Conservation (phyloP, 2,113 vertebrate genomes). For the Psilopogon haemacephalus region DNA sequence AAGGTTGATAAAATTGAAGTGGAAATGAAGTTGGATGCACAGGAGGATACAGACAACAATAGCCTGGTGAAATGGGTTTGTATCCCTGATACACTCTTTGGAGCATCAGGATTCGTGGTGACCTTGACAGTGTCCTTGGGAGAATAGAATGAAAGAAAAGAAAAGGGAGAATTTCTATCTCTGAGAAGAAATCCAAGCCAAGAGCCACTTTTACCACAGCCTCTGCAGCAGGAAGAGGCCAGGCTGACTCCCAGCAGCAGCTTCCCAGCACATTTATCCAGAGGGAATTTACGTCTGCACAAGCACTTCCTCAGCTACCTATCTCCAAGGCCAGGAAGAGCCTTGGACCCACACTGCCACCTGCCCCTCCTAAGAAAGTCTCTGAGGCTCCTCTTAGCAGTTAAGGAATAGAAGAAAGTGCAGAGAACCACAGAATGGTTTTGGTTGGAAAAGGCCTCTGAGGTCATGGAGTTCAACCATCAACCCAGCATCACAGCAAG, state of each 20-base stretch:
- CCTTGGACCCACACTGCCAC: not conserved
- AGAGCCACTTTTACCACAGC: not conserved
- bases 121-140: constrained; percentile 89
- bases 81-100: constrained; percentile 77
- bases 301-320: not conserved
- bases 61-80: constrained; percentile 79
- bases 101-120: constrained; percentile 73
- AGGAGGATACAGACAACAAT: constrained; percentile 83
- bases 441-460: too few relatives aligned
- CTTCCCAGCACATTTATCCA: not conserved
- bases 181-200: not conserved
- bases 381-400: not conserved
- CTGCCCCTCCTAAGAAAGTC: not conserved
- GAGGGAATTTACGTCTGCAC: not conserved
- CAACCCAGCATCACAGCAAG: not conserved
- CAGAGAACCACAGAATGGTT: too few relatives aligned
- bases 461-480: too few relatives aligned
- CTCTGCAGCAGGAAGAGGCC: accelerated
- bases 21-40: constrained; percentile 97
- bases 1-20: constrained; percentile 99
- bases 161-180: constrained; percentile 31
- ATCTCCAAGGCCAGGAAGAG: not conserved
- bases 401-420: not conserved
- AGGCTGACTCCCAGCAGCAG: not conserved
- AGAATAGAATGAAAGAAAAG: constrained; percentile 32